Evolutionary conservation across 2,888 invertebrate genomes (phyloP).

Genomic region (Laspeyria flexula): DNA sequence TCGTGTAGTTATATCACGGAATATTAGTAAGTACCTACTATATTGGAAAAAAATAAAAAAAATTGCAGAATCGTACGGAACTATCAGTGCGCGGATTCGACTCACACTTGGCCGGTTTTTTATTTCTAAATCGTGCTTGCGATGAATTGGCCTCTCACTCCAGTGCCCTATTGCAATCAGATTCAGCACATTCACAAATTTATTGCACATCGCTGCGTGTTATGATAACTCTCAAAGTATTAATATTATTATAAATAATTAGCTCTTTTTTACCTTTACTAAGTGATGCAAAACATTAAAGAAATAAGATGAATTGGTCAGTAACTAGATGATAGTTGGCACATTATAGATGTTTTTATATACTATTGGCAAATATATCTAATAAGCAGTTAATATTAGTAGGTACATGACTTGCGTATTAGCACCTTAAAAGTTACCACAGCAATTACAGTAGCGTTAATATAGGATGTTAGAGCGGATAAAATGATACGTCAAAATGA

Average conservation of each 20-base stretch:
- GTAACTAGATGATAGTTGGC: neutral
- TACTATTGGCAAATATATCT: neutral
- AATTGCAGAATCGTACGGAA: too few species aligned
- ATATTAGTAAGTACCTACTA: too few species aligned
- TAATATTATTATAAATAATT: neutral
- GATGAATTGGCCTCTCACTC: constrained; percentile 6
- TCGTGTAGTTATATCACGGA: too few species aligned
- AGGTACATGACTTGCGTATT: too few species aligned
- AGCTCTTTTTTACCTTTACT: neutral
- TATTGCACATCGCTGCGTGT: constrained; percentile 6
- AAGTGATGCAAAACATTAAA: neutral
- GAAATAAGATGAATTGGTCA: neutral
- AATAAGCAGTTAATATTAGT: too few species aligned
- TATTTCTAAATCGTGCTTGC: neutral
- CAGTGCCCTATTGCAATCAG: constrained; percentile 8
- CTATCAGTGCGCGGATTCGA: too few species aligned
- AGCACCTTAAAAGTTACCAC: too few species aligned
- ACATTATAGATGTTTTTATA: neutral
- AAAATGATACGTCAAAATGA: too few species aligned
- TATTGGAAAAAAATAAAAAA: too few species aligned
- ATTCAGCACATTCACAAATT: constrained; percentile 13
- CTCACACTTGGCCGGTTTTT: too few species aligned
- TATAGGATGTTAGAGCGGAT: too few species aligned
- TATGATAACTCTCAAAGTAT: constrained; percentile 3
- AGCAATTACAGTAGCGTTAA: too few species aligned